A percentile compares a stretch with the other conserved stretches of the same genome.
Conservation (phyloP, 2,888 invertebrate genomes). For the Syrphus vitripennis region DNA sequence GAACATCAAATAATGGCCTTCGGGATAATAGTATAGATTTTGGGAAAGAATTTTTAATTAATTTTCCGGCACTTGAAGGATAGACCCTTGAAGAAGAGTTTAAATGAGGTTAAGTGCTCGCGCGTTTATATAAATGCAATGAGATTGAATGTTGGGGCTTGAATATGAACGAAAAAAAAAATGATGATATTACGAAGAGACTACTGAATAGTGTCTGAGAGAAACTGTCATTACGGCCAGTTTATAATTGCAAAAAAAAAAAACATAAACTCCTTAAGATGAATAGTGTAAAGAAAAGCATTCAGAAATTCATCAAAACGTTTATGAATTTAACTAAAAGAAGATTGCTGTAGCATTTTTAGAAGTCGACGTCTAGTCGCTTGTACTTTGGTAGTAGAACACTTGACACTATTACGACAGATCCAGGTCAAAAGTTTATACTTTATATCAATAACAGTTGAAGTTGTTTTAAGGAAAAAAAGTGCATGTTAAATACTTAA, state of each 20-base stretch:
- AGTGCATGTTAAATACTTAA: too few relatives aligned
- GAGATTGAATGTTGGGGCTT: background rate
- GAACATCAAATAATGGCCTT: background rate
- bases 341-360: background rate
- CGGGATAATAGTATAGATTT: background rate
- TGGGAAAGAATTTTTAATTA: constrained; percentile 20
- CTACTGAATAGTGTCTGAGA: background rate
- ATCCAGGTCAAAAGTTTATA: background rate
- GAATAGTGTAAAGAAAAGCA: background rate
- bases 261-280: background rate
- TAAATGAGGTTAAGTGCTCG: background rate
- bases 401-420: background rate
- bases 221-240: background rate
- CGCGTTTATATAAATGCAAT: background rate
- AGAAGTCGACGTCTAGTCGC: background rate
- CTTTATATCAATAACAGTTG: too few relatives aligned
- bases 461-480: too few relatives aligned
- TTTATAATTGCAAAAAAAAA: background rate
- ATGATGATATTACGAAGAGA: background rate
- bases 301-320: background rate
- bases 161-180: background rate
- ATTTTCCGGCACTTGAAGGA: constrained; percentile 1
- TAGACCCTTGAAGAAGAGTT: background rate
- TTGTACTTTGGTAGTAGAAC: background rate
- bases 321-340: background rate